These are phyloP conservation scores for Gryon sp. DNA, from an alignment of 1,140 invertebrate genomes.

Conservation along the genomic window DNA sequence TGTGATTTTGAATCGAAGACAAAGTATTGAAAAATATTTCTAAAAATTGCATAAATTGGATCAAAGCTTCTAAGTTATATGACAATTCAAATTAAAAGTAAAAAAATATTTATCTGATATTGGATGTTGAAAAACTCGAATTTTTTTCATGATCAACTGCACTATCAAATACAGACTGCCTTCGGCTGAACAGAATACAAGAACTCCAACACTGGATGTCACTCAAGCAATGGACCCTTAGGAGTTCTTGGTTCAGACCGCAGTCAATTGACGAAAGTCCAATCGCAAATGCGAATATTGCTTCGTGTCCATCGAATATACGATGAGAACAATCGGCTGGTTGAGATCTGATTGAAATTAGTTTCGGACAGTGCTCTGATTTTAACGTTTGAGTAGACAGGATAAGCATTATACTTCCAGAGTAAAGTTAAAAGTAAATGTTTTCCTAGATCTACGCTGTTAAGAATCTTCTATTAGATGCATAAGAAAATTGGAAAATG, in stretches of 20 bases:
- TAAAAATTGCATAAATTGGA: too few species aligned
- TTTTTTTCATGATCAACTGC: conserved; percentile 17
- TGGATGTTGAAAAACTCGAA: conserved; percentile 4
- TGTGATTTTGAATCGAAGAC: too few species aligned
- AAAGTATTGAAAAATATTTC: too few species aligned
- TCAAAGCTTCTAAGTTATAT: too few species aligned
- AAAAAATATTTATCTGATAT: too few species aligned
- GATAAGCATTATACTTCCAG: too few species aligned
- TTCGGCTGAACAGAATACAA: conserved; percentile 51
- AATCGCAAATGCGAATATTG: conserved; percentile 56
- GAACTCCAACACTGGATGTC: conserved; percentile 60
- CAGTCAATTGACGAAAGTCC: conserved; percentile 54
- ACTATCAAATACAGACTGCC: conserved; percentile 31
- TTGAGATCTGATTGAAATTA: conserved; percentile 41
- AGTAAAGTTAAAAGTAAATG: too few species aligned
- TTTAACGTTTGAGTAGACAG: too few species aligned
- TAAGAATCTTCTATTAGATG: too few species aligned
- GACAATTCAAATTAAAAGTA: background rate
- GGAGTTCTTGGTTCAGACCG: conserved; percentile 56
- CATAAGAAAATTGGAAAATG: too few species aligned
- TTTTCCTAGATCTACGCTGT: too few species aligned
- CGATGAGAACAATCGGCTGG: conserved; percentile 55
- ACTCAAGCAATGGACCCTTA: conserved; percentile 57
- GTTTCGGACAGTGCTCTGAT: conserved; percentile 31
- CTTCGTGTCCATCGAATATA: conserved; percentile 40